These are phyloP conservation scores for Periophthalmus modestus DNA, from an alignment of 2,113 vertebrate genomes.

Conservation along the genomic window DNA sequence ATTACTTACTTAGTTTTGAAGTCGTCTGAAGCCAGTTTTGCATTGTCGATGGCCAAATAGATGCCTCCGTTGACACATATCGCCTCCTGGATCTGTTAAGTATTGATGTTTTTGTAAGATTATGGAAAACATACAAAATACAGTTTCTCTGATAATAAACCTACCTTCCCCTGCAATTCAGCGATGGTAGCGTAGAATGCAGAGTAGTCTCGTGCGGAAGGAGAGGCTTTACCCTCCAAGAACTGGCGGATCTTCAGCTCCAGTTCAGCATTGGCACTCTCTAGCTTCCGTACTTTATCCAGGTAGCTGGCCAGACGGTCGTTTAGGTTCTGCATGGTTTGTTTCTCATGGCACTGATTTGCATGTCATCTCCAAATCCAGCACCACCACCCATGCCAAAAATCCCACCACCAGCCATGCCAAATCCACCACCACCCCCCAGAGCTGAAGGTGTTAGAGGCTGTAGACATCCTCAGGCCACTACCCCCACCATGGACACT, in stretches of 20 bases:
- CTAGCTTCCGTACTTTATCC: constrained; percentile 84
- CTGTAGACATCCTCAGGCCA: constrained; percentile 51
- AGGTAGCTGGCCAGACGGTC: constrained; percentile 89
- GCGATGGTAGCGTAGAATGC: constrained; percentile 79
- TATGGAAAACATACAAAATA: not conserved
- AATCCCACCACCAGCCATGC: not conserved
- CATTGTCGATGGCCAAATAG: constrained; percentile 84
- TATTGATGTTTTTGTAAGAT: constrained; percentile 3
- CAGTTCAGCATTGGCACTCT: constrained; percentile 82
- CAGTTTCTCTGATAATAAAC: not conserved
- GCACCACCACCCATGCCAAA: too few species aligned
- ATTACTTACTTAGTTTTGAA: constrained; percentile 86
- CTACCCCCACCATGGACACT: constrained; percentile 60
- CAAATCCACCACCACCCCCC: constrained; percentile 5
- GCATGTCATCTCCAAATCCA: constrained; percentile 17
- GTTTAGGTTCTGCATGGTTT: constrained; percentile 93
- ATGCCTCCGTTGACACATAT: constrained; percentile 77
- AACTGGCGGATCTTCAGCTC: constrained; percentile 87
- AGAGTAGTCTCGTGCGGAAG: constrained; percentile 77
- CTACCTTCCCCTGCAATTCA: constrained; percentile 86
- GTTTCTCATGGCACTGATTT: constrained; percentile 81
- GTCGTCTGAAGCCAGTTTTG: constrained; percentile 87
- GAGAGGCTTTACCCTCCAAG: constrained; percentile 81
- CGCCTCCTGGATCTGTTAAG: constrained; percentile 79
- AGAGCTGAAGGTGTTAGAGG: constrained; percentile 2